Conservation (phyloP, 2,797 vertebrate genomes). For the Dendrocincla fuliginosa region DNA sequence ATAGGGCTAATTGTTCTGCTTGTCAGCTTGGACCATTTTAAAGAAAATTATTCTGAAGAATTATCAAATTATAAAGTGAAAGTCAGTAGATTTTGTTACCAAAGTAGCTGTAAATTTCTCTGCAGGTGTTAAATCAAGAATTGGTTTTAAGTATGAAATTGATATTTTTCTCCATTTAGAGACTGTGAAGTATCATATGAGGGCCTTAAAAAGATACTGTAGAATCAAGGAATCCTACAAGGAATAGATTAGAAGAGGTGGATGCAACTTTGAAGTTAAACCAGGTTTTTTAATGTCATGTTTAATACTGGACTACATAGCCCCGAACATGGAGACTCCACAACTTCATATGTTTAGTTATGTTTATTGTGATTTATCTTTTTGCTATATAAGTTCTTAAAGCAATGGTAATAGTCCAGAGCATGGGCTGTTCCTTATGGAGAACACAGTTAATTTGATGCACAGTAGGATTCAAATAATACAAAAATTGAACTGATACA, state of each 20-base stretch:
- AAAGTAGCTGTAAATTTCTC: constrained; percentile 3
- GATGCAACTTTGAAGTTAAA: not conserved
- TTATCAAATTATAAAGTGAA: not conserved
- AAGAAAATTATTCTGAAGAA: constrained; percentile 13
- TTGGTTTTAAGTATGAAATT: constrained; percentile 12
- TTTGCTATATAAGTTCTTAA: not conserved
- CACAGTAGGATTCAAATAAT: constrained; percentile 39
- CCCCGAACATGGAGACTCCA: not conserved
- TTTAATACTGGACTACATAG: not conserved
- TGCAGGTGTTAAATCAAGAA: not conserved
- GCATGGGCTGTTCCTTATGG: constrained; percentile 65
- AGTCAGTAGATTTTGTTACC: constrained; percentile 2
- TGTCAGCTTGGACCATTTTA: not conserved
- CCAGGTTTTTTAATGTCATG: not conserved
- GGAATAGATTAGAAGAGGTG: not conserved
- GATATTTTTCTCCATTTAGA: not conserved
- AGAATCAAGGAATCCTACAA: not conserved
- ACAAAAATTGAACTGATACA: not conserved
- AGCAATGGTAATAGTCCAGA: not conserved
- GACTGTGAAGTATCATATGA: not conserved
- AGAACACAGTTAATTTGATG: constrained; percentile 57
- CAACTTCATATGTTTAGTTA: not conserved
- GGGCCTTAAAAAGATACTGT: not conserved
- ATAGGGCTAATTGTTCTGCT: constrained; percentile 25
- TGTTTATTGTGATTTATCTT: not conserved